Base-by-base conservation (phyloP, 2,113 vertebrate genomes). In the Larimichthys crocea region DNA sequence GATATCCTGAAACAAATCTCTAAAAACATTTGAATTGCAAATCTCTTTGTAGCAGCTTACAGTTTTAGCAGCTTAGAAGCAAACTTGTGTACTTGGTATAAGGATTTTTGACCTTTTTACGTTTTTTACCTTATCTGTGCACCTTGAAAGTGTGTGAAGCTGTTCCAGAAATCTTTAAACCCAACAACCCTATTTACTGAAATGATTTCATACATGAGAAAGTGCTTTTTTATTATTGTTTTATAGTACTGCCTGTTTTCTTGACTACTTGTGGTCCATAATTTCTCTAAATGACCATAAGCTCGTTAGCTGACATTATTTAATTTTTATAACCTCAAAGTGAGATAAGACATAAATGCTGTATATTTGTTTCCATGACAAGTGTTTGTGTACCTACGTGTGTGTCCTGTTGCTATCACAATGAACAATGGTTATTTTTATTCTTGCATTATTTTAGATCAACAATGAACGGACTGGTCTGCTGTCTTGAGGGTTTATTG, bases 391-490 rank as follows among this genome's bases (percentile, higher is more conserved):
- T n/a, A 6, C 9, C 20, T 66, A 11, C 11, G 4, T 49, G 24
- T 31, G 29, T 42, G 10, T 10, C 7, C 20, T 24, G 52, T 42
- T 53, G 20, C 44, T 16, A 26, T 57, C 0, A 26, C 35, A 40
- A 40, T 40, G 35, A 40, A 40, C 35, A 40, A 40, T 46, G 16
- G 2, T 59, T 48, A 46, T 60, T 31, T n/a, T 29, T 49, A 31
- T 75, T n/a, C 8, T n/a, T 55, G 14, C 2, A 15, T 61, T 50
- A 26, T 61, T 78, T 78, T 26, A 69, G 75, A 53, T 61, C 3
- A 52, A 77, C 44, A 52, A 77, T 77, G 75, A 60, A 68, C 26
- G 55, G 64, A 29, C n/a, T 26, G 44, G 6, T 40, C n/a, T 60
- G 1, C 53, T 77, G 64, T 61, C 16, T 77, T 40, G n/a, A 29